Evolutionary conservation across 2,797 vertebrate species (phyloP).

Genomic region (Sebastes itinus): DNA sequence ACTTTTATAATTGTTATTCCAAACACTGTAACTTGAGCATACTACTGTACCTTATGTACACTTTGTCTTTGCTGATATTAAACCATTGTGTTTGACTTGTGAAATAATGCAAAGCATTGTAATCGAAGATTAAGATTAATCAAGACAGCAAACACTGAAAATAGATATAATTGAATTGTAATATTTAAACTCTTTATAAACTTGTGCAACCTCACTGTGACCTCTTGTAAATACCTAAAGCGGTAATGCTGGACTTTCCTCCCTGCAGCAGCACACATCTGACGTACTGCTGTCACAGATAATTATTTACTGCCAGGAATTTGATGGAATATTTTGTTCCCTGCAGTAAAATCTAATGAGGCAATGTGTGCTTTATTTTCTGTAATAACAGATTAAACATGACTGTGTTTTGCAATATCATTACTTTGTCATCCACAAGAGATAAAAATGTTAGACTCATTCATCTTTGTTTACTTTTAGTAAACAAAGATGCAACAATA

Average conservation of each 20-base stretch:
- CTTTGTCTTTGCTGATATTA: background rate
- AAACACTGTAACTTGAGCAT: background rate
- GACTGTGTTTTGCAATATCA: background rate
- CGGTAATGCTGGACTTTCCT: conserved; percentile 35
- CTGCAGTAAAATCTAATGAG: background rate
- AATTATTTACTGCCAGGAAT: conserved; percentile 6
- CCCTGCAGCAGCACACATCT: background rate
- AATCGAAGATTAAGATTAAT: background rate
- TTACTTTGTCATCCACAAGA: background rate
- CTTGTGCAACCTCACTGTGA: background rate
- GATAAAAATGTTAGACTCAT: background rate
- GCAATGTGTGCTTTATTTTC: background rate
- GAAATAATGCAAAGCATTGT: background rate
- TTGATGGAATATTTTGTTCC: background rate
- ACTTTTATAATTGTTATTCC: background rate
- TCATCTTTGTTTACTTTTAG: conserved; percentile 6
- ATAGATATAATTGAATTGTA: background rate
- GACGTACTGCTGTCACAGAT: background rate
- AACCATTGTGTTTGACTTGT: background rate
- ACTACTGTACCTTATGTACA: too few relatives aligned
- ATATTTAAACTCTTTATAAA: background rate
- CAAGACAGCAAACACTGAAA: background rate
- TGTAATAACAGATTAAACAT: conserved; percentile 6
- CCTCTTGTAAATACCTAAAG: conserved; percentile 11
- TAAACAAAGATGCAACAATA: conserved; percentile 10